Conservation (phyloP, 1,140 invertebrate species). For the Magallana ariakensis region DNA sequence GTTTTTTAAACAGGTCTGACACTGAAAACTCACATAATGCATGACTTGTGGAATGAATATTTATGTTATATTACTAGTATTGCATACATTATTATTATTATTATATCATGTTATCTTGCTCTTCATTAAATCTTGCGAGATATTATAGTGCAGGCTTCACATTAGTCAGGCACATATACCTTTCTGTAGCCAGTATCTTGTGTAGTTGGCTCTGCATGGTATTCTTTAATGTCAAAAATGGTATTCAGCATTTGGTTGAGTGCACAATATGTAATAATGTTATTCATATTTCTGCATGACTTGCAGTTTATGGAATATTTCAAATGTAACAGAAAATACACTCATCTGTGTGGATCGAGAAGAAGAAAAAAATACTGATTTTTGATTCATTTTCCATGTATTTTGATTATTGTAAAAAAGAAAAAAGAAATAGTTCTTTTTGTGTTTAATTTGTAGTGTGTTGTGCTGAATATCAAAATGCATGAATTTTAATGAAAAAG, state of each 20-base stretch:
- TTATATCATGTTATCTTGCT: neutral
- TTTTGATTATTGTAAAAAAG: too few relatives aligned
- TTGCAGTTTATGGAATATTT: neutral
- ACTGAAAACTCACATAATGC: neutral
- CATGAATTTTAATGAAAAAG: too few relatives aligned
- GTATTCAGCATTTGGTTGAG: neutral
- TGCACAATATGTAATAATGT: neutral
- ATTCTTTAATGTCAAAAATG: neutral
- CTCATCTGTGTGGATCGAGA: too few relatives aligned
- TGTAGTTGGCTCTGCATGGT: neutral
- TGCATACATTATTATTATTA: neutral
- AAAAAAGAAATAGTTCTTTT: too few relatives aligned
- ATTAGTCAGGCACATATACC: neutral
- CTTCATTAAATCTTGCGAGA: neutral
- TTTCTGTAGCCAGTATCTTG: conserved; percentile 1
- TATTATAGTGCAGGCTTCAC: neutral
- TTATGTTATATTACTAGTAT: too few relatives aligned
- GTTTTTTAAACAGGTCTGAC: neutral
- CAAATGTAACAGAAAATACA: too few relatives aligned
- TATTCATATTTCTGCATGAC: neutral
- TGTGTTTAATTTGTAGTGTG: too few relatives aligned
- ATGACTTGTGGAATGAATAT: neutral
- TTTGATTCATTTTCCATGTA: too few relatives aligned
- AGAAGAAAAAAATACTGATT: too few relatives aligned
- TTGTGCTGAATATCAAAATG: too few relatives aligned